These are phyloP conservation scores for Auanema sp. DNA, from an alignment of 2,888 invertebrate genomes.

Conservation along the genomic window DNA sequence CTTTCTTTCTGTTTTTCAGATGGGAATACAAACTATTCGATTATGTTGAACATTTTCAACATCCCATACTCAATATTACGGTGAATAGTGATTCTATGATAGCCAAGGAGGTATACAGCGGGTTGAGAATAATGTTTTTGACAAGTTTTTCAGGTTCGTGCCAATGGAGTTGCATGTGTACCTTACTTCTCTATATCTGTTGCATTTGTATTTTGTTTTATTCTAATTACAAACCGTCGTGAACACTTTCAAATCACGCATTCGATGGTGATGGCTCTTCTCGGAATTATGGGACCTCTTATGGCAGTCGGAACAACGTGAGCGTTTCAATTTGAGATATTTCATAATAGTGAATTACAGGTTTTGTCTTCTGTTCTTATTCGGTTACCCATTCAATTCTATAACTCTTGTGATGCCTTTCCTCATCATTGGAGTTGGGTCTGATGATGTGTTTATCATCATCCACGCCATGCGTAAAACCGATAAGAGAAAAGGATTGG, in stretches of 20 bases:
- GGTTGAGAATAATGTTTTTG: too few species aligned
- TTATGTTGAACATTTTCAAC: conserved; percentile 38
- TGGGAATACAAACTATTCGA: conserved; percentile 45
- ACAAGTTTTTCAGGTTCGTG: conserved; percentile 35
- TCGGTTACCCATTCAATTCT: conserved; percentile 52
- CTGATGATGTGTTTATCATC: conserved; percentile 56
- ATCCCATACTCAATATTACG: conserved; percentile 46
- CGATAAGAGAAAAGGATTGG: conserved; percentile 35
- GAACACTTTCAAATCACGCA: conserved; percentile 44
- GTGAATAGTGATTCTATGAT: conserved; percentile 49
- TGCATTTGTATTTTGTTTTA: conserved; percentile 41
- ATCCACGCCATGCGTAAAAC: conserved; percentile 52
- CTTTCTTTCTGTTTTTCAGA: conserved; percentile 12
- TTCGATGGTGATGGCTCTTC: conserved; percentile 40
- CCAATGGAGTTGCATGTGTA: conserved; percentile 49
- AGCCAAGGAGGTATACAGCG: conserved; percentile 38
- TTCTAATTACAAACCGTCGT: conserved; percentile 36
- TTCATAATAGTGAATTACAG: conserved; percentile 17
- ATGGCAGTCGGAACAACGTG: conserved; percentile 43
- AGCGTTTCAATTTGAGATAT: background rate
- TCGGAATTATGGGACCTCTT: conserved; percentile 50
- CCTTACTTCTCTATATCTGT: conserved; percentile 50
- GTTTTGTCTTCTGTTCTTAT: conserved; percentile 44
- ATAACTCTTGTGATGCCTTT: conserved; percentile 58
- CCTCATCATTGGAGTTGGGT: conserved; percentile 54